Percentiles rank a stretch among this genome's conserved stretches.
Conservation (phyloP, 2,113 vertebrate genomes). For the Ursus arctos region DNA sequence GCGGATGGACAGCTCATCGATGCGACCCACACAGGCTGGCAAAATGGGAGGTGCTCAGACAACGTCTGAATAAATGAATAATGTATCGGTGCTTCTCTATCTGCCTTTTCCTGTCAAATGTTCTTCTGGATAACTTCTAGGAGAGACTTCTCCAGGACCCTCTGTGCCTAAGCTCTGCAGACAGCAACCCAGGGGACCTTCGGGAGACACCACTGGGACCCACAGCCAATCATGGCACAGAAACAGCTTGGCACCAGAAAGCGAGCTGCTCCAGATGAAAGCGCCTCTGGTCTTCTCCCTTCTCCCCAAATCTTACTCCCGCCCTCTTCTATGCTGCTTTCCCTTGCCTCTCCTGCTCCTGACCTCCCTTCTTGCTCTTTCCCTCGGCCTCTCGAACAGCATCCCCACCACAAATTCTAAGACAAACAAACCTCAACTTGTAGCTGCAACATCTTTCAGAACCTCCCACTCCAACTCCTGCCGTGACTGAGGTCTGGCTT, state of each 20-base stretch:
- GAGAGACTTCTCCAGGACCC: not conserved
- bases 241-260: not conserved
- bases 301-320: not conserved
- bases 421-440: not conserved
- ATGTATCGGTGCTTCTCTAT: not conserved
- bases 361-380: not conserved
- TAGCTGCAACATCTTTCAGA: not conserved
- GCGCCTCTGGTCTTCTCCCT: not conserved
- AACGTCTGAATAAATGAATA: not conserved
- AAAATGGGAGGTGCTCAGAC: conserved; percentile 23
- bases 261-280: not conserved
- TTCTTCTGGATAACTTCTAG: not conserved
- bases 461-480: not conserved
- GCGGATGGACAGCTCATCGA: not conserved
- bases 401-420: not conserved
- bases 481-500: not conserved
- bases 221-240: not conserved
- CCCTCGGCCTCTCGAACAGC: not conserved
- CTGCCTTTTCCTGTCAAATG: not conserved
- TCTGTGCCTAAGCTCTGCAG: not conserved
- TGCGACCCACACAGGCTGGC: not conserved
- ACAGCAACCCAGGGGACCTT: not conserved
- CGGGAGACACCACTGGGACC: not conserved
- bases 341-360: not conserved
- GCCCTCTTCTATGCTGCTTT: not conserved